Evolutionary conservation across 1,140 invertebrate genomes (phyloP).

Genomic region (Drosophila pachea): DNA sequence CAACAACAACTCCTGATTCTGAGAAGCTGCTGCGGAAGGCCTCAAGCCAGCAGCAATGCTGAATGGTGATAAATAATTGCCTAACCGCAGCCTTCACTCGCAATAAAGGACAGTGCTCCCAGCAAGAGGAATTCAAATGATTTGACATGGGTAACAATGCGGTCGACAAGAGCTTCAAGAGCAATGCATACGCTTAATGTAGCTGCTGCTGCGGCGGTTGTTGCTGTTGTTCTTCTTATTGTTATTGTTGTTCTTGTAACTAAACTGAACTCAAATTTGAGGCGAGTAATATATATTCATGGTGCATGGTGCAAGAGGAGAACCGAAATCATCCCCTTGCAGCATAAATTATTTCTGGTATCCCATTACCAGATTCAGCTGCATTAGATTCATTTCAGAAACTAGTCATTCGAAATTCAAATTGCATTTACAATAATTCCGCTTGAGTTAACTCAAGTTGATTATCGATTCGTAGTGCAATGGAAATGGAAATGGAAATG

Average conservation of each 20-base stretch:
- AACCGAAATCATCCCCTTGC: too few relatives aligned
- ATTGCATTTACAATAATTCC: conserved; percentile 5
- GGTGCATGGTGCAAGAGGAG: too few relatives aligned
- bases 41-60: conserved; percentile 4
- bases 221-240: too few relatives aligned
- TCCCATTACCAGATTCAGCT: too few relatives aligned
- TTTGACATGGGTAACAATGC: conserved; percentile 8
- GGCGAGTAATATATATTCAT: too few relatives aligned
- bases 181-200: not conserved
- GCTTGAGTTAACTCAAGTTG: not conserved
- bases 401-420: too few relatives aligned
- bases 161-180: conserved; percentile 3
- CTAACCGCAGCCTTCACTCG: conserved; percentile 6
- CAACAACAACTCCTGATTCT: conserved; percentile 12
- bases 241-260: too few relatives aligned
- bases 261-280: too few relatives aligned
- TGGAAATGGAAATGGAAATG: not conserved
- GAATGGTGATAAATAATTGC: conserved; percentile 4
- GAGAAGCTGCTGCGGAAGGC: conserved; percentile 1
- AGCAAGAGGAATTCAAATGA: conserved; percentile 1
- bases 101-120: conserved; percentile 13
- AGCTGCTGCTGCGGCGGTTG: too few relatives aligned
- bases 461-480: not conserved
- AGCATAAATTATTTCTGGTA: too few relatives aligned
- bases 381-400: not conserved